Percentiles rank a stretch among this genome's conserved stretches.
Evolutionary conservation across 2,888 invertebrate genomes (phyloP).

Genomic region (Pardosa pseudoannulata): DNA sequence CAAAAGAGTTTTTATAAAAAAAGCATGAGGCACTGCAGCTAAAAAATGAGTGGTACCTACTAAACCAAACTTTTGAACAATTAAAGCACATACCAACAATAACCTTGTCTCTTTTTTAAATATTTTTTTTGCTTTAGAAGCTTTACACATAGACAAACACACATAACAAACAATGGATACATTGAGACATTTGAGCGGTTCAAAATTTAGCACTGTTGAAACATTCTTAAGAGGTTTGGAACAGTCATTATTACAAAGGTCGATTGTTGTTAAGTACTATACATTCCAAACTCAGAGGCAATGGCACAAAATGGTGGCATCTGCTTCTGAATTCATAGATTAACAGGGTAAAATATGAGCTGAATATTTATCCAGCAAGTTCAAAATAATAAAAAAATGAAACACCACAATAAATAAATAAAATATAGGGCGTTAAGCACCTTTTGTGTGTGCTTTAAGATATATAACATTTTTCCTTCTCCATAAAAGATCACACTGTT

Average conservation of each 20-base stretch:
- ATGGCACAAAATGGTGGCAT: conserved; percentile 19
- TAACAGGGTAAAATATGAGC: background rate
- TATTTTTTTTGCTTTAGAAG: conserved; percentile 70
- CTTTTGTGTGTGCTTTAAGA: background rate
- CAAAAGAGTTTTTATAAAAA: no score
- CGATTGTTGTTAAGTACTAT: conserved; percentile 66
- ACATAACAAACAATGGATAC: conserved; percentile 72
- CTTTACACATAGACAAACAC: conserved; percentile 71
- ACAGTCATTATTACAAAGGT: conserved; percentile 67
- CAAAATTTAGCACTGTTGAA: conserved; percentile 68
- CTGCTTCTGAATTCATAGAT: conserved; percentile 13
- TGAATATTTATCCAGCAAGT: background rate
- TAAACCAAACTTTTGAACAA: conserved; percentile 31
- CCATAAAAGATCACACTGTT: background rate
- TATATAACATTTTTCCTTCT: conserved; percentile 3
- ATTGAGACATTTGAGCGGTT: conserved; percentile 70
- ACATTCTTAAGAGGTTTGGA: conserved; percentile 53
- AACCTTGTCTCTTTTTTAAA: conserved; percentile 39
- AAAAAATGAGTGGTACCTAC: no score
- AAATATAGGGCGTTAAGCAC: background rate
- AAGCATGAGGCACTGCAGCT: no score
- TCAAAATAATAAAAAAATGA: conserved; percentile 13
- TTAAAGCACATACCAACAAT: conserved; percentile 59
- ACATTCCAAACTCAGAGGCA: conserved; percentile 53
- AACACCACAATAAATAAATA: conserved; percentile 19